These are phyloP conservation scores for Elgonia sp. DNA, from an alignment of 2,888 invertebrate species.

Conservation along the genomic window DNA sequence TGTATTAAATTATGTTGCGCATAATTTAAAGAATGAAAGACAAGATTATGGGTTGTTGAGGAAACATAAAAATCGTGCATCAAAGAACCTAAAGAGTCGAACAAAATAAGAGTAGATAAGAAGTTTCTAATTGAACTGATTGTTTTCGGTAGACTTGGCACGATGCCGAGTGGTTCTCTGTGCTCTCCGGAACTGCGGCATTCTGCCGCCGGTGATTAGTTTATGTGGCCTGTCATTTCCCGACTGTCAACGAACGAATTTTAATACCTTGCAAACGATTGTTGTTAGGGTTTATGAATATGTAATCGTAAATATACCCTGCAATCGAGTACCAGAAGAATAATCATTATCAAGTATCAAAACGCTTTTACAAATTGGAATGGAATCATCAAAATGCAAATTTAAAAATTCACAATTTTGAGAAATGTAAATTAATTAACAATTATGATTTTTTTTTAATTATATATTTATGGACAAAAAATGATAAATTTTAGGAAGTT, in stretches of 20 bases:
- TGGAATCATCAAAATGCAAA: too few relatives aligned
- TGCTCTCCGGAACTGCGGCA: constrained; percentile 68
- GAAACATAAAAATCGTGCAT: constrained; percentile 12
- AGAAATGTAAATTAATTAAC: too few relatives aligned
- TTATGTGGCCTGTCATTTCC: constrained; percentile 32
- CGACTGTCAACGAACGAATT: constrained; percentile 12
- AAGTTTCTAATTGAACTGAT: constrained; percentile 51
- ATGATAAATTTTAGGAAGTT: too few relatives aligned
- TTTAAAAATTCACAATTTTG: too few relatives aligned
- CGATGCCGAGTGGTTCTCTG: constrained; percentile 47
- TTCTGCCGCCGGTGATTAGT: constrained; percentile 48
- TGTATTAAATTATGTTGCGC: neutral
- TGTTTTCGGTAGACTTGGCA: constrained; percentile 48
- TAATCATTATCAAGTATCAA: too few relatives aligned
- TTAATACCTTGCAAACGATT: neutral
- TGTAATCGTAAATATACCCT: too few relatives aligned
- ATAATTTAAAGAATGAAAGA: neutral
- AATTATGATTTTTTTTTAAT: too few relatives aligned
- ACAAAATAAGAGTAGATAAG: constrained; percentile 22
- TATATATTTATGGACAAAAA: too few relatives aligned
- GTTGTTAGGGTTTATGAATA: too few relatives aligned
- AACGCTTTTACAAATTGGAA: too few relatives aligned
- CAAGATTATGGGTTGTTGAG: constrained; percentile 45
- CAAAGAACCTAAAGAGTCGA: constrained; percentile 2
- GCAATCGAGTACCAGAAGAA: too few relatives aligned